Evolutionary conservation across 2,888 invertebrate species (phyloP).

Genomic region (Drosophila emarginata): DNA sequence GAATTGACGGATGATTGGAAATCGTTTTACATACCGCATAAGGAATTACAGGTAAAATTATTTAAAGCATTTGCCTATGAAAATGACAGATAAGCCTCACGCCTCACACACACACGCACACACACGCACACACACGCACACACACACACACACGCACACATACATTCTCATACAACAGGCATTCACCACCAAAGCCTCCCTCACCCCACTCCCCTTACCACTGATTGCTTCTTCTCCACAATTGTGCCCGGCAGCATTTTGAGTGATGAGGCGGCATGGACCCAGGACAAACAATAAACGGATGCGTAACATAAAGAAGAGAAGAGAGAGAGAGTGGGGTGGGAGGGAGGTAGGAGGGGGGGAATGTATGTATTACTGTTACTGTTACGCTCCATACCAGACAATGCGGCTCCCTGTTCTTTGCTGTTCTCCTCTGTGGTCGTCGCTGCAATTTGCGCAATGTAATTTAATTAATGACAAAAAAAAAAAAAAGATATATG

Average conservation of each 20-base stretch:
- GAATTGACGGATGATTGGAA: slow-evolving; percentile 25
- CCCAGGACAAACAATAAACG: slow-evolving; percentile 6
- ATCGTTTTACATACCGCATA: slow-evolving; percentile 28
- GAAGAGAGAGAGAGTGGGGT: not conserved
- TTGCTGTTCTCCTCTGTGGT: slow-evolving; percentile 4
- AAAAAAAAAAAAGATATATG: slow-evolving; percentile 42
- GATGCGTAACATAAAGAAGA: too few species aligned
- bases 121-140: not conserved
- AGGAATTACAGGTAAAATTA: not conserved
- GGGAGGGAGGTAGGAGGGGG: not conserved
- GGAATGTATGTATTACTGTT: slow-evolving; percentile 5
- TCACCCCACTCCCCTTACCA: not conserved
- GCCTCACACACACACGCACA: not conserved
- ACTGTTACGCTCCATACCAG: slow-evolving; percentile 1
- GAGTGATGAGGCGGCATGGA: slow-evolving; percentile 9
- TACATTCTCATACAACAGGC: not conserved
- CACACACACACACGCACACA: not conserved
- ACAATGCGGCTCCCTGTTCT: not conserved
- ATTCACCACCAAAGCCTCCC: not conserved
- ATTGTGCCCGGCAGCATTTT: slow-evolving; percentile 5
- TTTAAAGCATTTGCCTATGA: slow-evolving; percentile 26
- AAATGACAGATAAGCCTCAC: slow-evolving; percentile 27
- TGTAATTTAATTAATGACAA: slow-evolving; percentile 81
- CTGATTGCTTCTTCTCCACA: not conserved
- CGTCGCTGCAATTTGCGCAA: slow-evolving; percentile 77